Conservation (phyloP, 2,113 vertebrate genomes). For the Elgaria multicarinata region DNA sequence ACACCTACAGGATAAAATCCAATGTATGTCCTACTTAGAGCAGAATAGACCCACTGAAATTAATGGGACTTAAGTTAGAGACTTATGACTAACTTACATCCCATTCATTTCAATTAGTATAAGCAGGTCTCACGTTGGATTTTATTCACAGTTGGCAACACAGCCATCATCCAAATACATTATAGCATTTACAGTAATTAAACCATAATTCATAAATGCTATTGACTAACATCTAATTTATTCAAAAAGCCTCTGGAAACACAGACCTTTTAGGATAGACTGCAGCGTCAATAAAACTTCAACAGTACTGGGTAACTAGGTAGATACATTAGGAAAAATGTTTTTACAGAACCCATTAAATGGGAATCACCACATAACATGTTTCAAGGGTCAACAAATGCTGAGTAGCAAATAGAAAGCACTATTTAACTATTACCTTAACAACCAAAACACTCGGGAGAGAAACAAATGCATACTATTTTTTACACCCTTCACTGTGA, state of each 20-base stretch:
- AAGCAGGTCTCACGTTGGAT: background rate
- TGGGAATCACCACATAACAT: background rate
- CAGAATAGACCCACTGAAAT: background rate
- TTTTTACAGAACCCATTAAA: conserved; percentile 11
- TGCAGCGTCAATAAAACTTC: background rate
- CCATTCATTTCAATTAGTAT: too few species aligned
- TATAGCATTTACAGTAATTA: background rate
- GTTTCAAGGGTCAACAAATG: conserved; percentile 3
- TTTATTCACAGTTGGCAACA: background rate
- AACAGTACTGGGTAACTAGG: background rate
- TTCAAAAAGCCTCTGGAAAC: background rate
- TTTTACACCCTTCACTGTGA: conserved; percentile 13
- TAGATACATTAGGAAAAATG: background rate
- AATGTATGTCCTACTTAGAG: too few species aligned
- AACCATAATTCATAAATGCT: background rate
- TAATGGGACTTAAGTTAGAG: background rate
- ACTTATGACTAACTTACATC: background rate
- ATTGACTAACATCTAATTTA: background rate
- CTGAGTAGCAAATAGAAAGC: conserved; percentile 21
- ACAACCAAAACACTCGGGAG: conserved; percentile 14
- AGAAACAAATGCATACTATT: conserved; percentile 1
- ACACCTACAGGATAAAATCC: background rate
- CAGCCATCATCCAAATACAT: background rate
- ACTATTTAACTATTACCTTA: background rate
- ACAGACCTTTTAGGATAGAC: conserved; percentile 1